These are phyloP conservation scores for Holothuria leucospilota DNA, from an alignment of 53 echinoderm and acorn worm genomes.

Conservation along the genomic window DNA sequence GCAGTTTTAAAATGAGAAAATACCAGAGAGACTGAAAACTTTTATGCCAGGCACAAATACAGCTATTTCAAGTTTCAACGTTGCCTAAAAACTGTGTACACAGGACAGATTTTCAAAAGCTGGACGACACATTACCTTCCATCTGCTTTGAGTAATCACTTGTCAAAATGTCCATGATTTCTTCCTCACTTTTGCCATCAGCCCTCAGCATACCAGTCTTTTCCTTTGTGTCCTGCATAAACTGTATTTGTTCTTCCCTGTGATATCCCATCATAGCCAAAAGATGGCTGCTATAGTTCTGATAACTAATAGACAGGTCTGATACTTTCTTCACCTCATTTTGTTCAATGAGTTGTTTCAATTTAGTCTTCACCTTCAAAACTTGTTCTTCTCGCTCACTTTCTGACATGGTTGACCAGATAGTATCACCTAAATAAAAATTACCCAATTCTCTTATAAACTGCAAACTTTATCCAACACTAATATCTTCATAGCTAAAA, in stretches of 20 bases:
- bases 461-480: too few species aligned
- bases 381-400: conserved; percentile 93
- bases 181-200: conserved; percentile 84
- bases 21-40: too few species aligned
- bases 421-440: conserved; percentile 74
- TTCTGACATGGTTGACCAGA: conserved; percentile 95
- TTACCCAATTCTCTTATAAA: not conserved
- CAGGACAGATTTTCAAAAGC: too few species aligned
- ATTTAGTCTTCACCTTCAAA: conserved; percentile 86
- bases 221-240: conserved; percentile 70
- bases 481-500: too few species aligned
- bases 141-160: conserved; percentile 68
- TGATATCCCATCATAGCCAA: conserved; percentile 85
- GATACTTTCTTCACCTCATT: conserved; percentile 77
- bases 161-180: conserved; percentile 72
- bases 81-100: too few species aligned
- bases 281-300: conserved; percentile 75
- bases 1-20: too few species aligned
- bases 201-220: conserved; percentile 64
- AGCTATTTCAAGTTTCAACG: too few species aligned
- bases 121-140: conserved; percentile 62
- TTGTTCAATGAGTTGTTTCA: conserved; percentile 61
- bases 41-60: too few species aligned
- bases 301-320: conserved; percentile 72
- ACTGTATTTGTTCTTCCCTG: conserved; percentile 73